Percentiles rank a stretch among this genome's conserved stretches.
These are phyloP conservation scores for Otocyon megalotis DNA, from an alignment of 2,113 vertebrate genomes.

Conservation along the genomic window DNA sequence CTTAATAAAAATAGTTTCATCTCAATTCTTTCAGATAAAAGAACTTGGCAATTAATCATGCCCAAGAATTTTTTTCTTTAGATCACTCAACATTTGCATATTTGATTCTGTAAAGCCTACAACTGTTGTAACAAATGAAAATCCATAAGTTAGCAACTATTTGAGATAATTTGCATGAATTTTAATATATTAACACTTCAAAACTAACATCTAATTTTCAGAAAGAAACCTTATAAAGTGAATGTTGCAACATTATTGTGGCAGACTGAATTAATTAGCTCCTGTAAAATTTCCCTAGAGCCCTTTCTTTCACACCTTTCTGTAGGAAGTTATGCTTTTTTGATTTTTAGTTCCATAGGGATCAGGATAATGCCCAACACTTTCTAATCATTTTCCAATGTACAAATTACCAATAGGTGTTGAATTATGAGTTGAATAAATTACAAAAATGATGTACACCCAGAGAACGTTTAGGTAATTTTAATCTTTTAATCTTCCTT, in stretches of 20 bases:
- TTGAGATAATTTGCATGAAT: constrained; percentile 76
- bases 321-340: constrained; percentile 53
- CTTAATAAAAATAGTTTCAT: constrained; percentile 25
- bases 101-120: constrained; percentile 56
- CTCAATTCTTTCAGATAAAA: constrained; percentile 42
- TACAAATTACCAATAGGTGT: background rate
- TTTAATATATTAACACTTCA: constrained; percentile 78
- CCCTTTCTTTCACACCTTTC: constrained; percentile 75
- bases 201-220: constrained; percentile 80
- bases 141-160: constrained; percentile 73
- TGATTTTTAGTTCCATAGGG: constrained; percentile 63
- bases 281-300: constrained; percentile 74
- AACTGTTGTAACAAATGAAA: constrained; percentile 60
- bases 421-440: constrained; percentile 25
- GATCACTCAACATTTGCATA: constrained; percentile 47
- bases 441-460: background rate
- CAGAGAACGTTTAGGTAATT: background rate
- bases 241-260: constrained; percentile 61
- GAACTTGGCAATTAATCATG: background rate
- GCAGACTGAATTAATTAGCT: constrained; percentile 79
- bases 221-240: constrained; percentile 65
- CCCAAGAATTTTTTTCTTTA: constrained; percentile 30
- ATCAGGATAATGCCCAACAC: constrained; percentile 47
- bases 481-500: background rate
- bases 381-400: constrained; percentile 21